These are phyloP conservation scores for Phlogophora meticulosa DNA, from an alignment of 2,888 invertebrate species.

Conservation along the genomic window DNA sequence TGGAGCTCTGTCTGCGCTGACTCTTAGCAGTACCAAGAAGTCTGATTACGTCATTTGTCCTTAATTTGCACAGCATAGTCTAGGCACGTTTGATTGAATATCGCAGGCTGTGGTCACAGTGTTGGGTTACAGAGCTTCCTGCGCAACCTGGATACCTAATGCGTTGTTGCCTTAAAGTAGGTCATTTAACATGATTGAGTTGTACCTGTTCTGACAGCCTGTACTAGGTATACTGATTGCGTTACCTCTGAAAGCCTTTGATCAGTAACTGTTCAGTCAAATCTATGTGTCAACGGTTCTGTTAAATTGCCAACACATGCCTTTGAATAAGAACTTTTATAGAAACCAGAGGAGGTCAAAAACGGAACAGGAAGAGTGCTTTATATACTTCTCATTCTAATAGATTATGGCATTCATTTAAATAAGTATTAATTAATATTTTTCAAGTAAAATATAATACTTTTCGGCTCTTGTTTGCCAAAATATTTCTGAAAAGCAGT, in stretches of 20 bases:
- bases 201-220: background rate
- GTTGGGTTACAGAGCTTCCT: slow-evolving; percentile 26
- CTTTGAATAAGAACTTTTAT: background rate
- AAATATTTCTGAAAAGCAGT: too few species aligned
- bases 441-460: too few species aligned
- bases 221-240: slow-evolving; percentile 5
- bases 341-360: background rate
- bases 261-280: background rate
- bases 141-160: slow-evolving; percentile 31
- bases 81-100: slow-evolving; percentile 46
- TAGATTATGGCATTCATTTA: too few species aligned
- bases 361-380: too few species aligned
- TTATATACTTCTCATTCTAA: too few species aligned
- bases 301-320: background rate
- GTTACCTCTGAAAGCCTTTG: background rate
- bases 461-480: too few species aligned
- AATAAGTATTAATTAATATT: too few species aligned
- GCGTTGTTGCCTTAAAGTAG: slow-evolving; percentile 8
- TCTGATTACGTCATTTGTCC: slow-evolving; percentile 8
- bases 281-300: background rate
- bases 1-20: too few species aligned
- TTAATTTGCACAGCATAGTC: slow-evolving; percentile 34
- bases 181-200: background rate
- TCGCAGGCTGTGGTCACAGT: slow-evolving; percentile 1
- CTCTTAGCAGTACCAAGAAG: background rate